A percentile compares a stretch with the other conserved stretches of the same genome.
Conservation (phyloP, 2,888 invertebrate genomes). For the Ecliptopera silaceata region DNA sequence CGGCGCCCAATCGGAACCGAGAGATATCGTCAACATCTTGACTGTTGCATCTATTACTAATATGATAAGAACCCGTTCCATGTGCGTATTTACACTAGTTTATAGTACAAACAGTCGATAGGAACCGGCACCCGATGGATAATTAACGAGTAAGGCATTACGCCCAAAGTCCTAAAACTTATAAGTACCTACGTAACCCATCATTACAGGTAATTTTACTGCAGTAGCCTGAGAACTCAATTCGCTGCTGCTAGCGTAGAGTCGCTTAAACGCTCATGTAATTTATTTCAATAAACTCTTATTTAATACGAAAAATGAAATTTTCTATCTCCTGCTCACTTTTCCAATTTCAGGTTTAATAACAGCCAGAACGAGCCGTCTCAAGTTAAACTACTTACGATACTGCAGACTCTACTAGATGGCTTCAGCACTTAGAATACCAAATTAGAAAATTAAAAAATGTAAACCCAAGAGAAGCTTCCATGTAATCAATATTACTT, state of each 20-base stretch:
- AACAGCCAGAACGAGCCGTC: neutral
- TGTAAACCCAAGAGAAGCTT: conserved; percentile 2
- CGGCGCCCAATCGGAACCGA: conserved; percentile 74
- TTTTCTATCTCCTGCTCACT: neutral
- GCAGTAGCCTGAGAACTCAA: conserved; percentile 4
- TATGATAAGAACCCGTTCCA: neutral
- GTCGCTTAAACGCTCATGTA: neutral
- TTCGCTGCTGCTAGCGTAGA: neutral
- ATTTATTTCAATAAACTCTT: neutral
- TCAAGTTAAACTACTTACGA: conserved; percentile 7
- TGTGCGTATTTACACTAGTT: neutral
- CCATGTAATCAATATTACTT: neutral
- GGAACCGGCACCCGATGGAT: neutral
- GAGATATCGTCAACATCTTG: conserved; percentile 56
- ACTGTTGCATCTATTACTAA: conserved; percentile 40
- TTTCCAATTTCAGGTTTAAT: neutral
- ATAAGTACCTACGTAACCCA: neutral
- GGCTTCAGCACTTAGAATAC: conserved; percentile 5
- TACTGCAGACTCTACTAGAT: neutral
- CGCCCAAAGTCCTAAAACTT: conserved; percentile 6
- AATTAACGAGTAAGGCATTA: conserved; percentile 1
- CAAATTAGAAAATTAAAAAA: conserved; percentile 3
- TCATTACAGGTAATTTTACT: conserved; percentile 3
- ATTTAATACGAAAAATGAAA: neutral
- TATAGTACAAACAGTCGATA: neutral